A percentile compares a stretch with the other conserved stretches of the same genome.
Conservation (phyloP, 2,113 vertebrate genomes). For the Sebastes fasciatus region DNA sequence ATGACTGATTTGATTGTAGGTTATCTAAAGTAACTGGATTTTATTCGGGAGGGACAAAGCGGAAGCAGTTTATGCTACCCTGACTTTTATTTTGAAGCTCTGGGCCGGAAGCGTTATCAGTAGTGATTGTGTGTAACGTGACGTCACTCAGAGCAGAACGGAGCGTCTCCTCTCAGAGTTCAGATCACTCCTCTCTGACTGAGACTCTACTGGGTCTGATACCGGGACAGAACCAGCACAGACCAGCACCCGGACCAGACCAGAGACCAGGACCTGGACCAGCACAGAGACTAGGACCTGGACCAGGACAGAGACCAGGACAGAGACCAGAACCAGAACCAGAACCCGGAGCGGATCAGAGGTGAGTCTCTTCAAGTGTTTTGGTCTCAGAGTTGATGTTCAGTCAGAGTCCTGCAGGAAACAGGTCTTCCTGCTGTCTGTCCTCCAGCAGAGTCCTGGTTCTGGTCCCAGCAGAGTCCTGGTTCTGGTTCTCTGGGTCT, state of each 20-base stretch:
- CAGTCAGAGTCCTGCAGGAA: conserved; percentile 6
- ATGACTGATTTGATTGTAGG: background rate
- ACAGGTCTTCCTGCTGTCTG: conserved; percentile 1
- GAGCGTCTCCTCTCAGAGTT: conserved; percentile 28
- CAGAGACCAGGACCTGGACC: background rate
- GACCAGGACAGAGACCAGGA: background rate
- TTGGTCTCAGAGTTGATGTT: background rate
- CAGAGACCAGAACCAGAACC: background rate
- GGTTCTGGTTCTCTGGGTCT: background rate
- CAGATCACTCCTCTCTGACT: background rate
- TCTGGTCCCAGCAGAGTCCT: background rate
- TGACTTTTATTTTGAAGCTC: conserved; percentile 25
- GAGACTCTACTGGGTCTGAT: background rate
- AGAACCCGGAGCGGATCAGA: conserved; percentile 24
- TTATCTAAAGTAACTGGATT: background rate
- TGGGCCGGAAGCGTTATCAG: background rate
- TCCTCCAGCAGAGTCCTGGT: background rate
- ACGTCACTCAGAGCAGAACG: background rate
- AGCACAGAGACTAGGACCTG: background rate
- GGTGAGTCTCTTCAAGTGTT: conserved; percentile 35
- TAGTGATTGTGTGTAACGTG: accelerated
- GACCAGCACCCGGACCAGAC: background rate
- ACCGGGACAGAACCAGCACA: background rate
- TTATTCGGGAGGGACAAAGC: background rate
- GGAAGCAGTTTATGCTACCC: background rate